Base-by-base conservation (phyloP, 1,140 invertebrate species). In the Atopsyche davidsoni region DNA sequence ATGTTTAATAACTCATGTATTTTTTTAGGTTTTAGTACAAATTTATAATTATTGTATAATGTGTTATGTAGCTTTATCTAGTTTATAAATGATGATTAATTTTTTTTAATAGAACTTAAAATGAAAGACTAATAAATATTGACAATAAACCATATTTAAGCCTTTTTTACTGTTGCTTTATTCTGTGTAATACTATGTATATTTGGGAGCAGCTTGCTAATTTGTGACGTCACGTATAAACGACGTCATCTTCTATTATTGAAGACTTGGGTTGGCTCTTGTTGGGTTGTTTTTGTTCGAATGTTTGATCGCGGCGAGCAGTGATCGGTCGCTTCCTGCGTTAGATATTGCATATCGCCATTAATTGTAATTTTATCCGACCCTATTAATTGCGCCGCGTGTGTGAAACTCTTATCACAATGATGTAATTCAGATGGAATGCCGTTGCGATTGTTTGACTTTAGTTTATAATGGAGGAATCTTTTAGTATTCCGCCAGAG, bases 381-480 rank as follows among this genome's bases (percentile, higher is more conserved):
- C 18, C 39, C n/a, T 16, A 17, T 19, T 24, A n/a, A 6, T 17
- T 18, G 19, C 24, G 58, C 60, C 63, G 68, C 64, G 68, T 65
- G 64, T 62, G 63, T 56, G 60, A 60, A 50, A 59, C 63, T 65
- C 62, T 67, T 66, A 65, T 67, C 62, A 64, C 64, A 64, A 68
- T 73, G 70, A 73, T 73, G 70, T 73, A 73, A 73, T 73, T 69
- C 65, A 63, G 59, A 64, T 67, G 66, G 66, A 64, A 69, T 68
- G 64, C 62, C 65, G 64, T 61, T 65, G 59, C 57, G 44, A 46
- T 46, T 17, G 42, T 41, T 44, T 25, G n/a, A 42, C 28, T 65
- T 60, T 50, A 52, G 58, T 59, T 62, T 64, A 70, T 65, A 69
- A 73, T 73, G 70, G 70, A 73, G 62, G 70, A 73, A 61, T 73